Conservation (phyloP, 64 coral and sea anemone species). For the Montipora sp. region DNA sequence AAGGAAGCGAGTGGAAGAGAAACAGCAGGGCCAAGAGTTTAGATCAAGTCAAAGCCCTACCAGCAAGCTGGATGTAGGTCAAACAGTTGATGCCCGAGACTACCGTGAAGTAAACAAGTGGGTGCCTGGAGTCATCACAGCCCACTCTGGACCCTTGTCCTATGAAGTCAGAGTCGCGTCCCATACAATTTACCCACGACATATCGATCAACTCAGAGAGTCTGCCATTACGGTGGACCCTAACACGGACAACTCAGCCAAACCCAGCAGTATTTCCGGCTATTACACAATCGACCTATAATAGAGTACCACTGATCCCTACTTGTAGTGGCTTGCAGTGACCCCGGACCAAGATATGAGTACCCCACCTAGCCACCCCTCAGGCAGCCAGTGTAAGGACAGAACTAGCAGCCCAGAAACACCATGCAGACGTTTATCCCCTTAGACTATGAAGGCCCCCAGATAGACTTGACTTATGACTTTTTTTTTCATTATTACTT, state of each 20-base stretch:
- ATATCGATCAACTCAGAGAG: background rate
- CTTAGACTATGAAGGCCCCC: slow-evolving; percentile 10
- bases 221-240: no score
- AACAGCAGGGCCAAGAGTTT: slow-evolving; percentile 23
- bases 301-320: background rate
- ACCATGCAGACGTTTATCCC: slow-evolving; percentile 21
- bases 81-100: slow-evolving; percentile 36
- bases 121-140: slow-evolving; percentile 16
- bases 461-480: slow-evolving; percentile 59
- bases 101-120: slow-evolving; percentile 30
- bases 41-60: background rate
- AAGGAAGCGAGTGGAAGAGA: slow-evolving; percentile 15
- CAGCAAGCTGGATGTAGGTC: slow-evolving; percentile 15
- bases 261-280: background rate
- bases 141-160: no score
- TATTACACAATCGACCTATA: background rate
- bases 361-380: background rate
- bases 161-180: no score
- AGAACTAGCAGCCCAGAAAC: slow-evolving; percentile 29
- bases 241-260: no score
- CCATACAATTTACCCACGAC: no score
- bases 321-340: background rate
- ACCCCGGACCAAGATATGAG: background rate
- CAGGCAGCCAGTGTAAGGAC: background rate
- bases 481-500: no score